phyloP scores from a whole-genome alignment of 2,797 vertebrate genomes.

The Takifugu ocellatus region DNA sequence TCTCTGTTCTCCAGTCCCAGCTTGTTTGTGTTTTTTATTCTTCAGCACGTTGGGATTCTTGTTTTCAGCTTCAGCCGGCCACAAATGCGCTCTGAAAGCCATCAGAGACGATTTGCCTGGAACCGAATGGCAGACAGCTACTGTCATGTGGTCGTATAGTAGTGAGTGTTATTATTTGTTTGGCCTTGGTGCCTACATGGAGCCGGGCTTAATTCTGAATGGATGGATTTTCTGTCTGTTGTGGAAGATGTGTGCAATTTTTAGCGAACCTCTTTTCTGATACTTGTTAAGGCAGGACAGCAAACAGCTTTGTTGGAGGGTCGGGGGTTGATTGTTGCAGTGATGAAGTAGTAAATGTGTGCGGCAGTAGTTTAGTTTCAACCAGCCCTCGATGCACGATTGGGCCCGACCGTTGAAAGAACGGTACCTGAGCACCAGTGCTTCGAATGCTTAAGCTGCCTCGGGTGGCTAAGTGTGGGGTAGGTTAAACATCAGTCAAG shows the following conservation, averaged over 20 bases:
- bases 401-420: too few relatives aligned
- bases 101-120: neutral
- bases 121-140: neutral
- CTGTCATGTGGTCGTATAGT: neutral
- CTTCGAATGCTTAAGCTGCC: neutral
- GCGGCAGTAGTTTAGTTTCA: neutral
- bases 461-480: neutral
- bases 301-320: neutral
- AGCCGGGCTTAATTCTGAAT: neutral
- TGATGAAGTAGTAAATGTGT: neutral
- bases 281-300: neutral
- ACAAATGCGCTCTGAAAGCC: neutral
- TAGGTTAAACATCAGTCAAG: neutral
- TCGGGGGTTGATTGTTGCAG: neutral
- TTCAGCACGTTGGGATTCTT: neutral
- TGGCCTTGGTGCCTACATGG: neutral
- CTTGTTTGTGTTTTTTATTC: neutral
- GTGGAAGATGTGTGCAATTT: neutral
- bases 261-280: neutral
- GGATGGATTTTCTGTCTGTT: neutral
- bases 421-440: too few relatives aligned
- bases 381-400: neutral
- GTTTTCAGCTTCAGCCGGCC: too few relatives aligned
- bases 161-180: neutral
- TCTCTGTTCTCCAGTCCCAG: neutral